Evolutionary conservation across 1,140 invertebrate species (phyloP), one percentile per base, ranked within the genome.

Genomic region (Aphelinus certus): DNA sequence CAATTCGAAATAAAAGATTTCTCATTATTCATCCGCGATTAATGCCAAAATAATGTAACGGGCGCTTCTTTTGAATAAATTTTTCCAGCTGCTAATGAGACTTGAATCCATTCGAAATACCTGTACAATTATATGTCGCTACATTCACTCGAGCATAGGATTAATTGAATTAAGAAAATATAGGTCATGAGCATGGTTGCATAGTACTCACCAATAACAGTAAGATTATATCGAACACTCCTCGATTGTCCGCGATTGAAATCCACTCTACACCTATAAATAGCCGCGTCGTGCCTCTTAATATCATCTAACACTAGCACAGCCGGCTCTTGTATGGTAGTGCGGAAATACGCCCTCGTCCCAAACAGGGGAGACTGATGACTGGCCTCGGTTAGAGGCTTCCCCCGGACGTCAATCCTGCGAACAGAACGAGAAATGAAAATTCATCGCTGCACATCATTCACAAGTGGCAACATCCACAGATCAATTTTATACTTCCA

Each of bases 201-300:
- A 26, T 26, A 26, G 26, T 56, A 90, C 94, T 94, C 86, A 96
- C 95, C 94, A 82, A 96, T 94, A 79, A 97, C 94, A 73, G 94
- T 95, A 77, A 97, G 91, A 87, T 95, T 95, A 87, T 96, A 95
- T 81, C 93, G 91, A 82, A 95, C 94, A 84, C 94, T 96, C 81
- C 94, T 91, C 26, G 95, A 96, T 85, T 96, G 94, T 57, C 94
- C 94, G 83, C 95, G 95, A 71, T 92, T 89, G 88, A 96, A 97
- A 88, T 97, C 95, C 70, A 96, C 94, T 78, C 95, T 88, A 86
- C 95, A 97, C 67, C 95, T 90, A 87, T 96, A 97, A 74, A 95
- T 91, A 60, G 95, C 95, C 82, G 95, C 94, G 86, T 97, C 95
- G 83, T 93, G 92, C 55, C 92, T 90, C 82, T 93, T 93, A 75